Conservation (phyloP, 1,140 invertebrate genomes). For the Drosophila subpulchrella region DNA sequence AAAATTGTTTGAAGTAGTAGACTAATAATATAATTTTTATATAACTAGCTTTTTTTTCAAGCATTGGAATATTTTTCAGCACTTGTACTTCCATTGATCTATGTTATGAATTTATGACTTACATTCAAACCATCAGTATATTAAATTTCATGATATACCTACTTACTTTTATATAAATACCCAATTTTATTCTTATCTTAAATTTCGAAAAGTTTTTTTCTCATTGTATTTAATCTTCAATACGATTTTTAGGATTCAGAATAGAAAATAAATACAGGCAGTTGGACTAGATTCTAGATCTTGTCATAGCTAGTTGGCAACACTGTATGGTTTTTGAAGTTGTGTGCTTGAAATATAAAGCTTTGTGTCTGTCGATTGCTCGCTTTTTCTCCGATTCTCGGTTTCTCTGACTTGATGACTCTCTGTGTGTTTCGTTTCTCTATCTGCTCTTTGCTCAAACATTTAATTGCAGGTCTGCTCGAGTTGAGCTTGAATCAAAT, state of each 20-base stretch:
- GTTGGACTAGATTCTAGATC: background rate
- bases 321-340: background rate
- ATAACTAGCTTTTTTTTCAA: background rate
- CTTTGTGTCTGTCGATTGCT: constrained; percentile 31
- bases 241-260: background rate
- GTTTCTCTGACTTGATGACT: background rate
- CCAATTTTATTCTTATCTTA: no score
- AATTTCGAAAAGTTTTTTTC: background rate
- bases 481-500: constrained; percentile 70
- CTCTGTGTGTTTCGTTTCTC: constrained; percentile 28
- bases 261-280: background rate
- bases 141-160: no score
- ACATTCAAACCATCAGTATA: no score
- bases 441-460: constrained; percentile 60
- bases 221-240: background rate
- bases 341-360: constrained; percentile 27
- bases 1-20: background rate
- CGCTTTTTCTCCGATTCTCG: constrained; percentile 37
- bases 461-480: constrained; percentile 75
- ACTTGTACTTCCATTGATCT: no score
- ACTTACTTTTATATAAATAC: no score
- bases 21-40: background rate
- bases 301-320: constrained; percentile 7
- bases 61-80: no score
- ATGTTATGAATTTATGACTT: no score